phyloP scores from a whole-genome alignment of 2,797 vertebrate genomes.

The Nyctibius grandis region DNA sequence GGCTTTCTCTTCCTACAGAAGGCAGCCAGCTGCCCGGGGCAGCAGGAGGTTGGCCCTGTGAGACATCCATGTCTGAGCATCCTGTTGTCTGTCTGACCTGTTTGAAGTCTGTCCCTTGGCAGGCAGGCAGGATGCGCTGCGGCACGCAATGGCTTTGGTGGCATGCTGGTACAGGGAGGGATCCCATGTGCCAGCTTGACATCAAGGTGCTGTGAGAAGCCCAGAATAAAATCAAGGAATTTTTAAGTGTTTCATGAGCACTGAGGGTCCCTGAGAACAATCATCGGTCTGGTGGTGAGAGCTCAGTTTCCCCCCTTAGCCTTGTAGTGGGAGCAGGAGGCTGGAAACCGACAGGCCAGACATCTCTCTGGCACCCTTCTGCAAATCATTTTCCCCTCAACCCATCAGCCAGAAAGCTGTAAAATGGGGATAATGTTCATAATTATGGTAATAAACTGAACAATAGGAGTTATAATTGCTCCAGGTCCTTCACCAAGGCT shows the following conservation, averaged over 20 bases:
- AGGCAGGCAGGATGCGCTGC: not conserved
- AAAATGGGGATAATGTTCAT: not conserved
- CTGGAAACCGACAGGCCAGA: not conserved
- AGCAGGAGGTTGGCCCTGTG: not conserved
- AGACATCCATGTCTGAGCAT: not conserved
- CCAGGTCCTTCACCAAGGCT: not conserved
- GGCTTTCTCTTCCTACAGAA: not conserved
- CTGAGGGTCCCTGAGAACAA: not conserved
- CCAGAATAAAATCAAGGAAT: not conserved
- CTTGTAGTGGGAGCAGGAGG: not conserved
- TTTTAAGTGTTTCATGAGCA: not conserved
- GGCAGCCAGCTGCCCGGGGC: not conserved
- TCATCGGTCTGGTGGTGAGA: not conserved
- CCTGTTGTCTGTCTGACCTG: not conserved
- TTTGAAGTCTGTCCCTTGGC: conserved; percentile 34
- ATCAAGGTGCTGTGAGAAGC: not conserved
- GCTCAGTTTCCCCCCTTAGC: not conserved
- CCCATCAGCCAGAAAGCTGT: not conserved
- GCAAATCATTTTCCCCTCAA: not conserved
- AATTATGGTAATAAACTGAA: not conserved
- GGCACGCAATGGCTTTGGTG: not conserved
- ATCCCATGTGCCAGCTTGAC: fast-evolving
- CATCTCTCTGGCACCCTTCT: not conserved
- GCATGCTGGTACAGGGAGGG: fast-evolving
- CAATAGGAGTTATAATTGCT: not conserved